These are phyloP conservation scores for Beroe forskalii DNA, from an alignment of 37 sponge, comb jelly and placozoan genomes.

Conservation along the genomic window DNA sequence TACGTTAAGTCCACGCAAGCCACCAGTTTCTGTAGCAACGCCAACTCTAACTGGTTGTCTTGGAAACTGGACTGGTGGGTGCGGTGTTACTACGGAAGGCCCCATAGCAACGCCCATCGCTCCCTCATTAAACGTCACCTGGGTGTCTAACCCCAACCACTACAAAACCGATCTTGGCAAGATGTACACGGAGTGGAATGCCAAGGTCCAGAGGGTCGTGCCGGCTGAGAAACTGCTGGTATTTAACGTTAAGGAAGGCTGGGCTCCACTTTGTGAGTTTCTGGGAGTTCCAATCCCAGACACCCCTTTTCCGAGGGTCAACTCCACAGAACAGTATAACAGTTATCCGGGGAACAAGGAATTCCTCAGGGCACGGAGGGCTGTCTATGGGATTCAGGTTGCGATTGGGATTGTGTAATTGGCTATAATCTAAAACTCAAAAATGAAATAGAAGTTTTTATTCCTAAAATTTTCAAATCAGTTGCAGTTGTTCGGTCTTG, in stretches of 20 bases:
- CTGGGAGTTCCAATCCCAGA: slow-evolving; percentile 37
- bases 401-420: no score
- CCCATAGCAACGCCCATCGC: background rate
- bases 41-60: background rate
- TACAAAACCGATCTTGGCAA: slow-evolving; percentile 6
- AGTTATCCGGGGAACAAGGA: no score
- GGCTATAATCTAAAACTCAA: no score
- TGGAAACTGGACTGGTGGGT: background rate
- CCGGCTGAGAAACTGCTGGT: slow-evolving; percentile 55
- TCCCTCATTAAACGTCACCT: background rate
- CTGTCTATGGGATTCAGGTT: no score
- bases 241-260: slow-evolving; percentile 54
- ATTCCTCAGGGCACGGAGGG: no score
- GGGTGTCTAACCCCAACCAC: slow-evolving; percentile 6
- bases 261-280: slow-evolving; percentile 35
- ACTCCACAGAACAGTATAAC: background rate
- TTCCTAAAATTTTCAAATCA: no score
- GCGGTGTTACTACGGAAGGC: background rate
- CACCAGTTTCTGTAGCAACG: slow-evolving; percentile 21
- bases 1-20: background rate
- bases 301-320: slow-evolving; percentile 10
- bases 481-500: no score
- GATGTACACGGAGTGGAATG: slow-evolving; percentile 45
- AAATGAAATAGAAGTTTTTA: no score
- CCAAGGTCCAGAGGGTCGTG: background rate